These are phyloP conservation scores for Dasypolia templi DNA, from an alignment of 2,888 invertebrate genomes.

Conservation along the genomic window DNA sequence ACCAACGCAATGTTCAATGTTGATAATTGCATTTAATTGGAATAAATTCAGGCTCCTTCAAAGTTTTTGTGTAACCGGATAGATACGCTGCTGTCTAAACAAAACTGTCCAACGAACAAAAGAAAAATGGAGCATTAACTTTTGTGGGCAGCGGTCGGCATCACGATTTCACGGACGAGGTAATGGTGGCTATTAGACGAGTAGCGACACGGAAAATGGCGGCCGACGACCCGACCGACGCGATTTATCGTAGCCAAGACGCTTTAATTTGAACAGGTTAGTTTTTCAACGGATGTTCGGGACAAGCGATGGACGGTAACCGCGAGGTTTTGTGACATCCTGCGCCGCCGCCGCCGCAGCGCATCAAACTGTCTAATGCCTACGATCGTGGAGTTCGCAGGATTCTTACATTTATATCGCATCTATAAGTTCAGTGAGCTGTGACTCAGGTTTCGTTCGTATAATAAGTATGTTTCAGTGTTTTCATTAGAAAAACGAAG, in stretches of 20 bases:
- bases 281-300: constrained; percentile 64
- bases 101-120: constrained; percentile 66
- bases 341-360: constrained; percentile 25
- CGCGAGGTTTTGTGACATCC: constrained; percentile 58
- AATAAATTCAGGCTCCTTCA: constrained; percentile 18
- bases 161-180: constrained; percentile 85
- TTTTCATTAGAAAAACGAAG: background rate
- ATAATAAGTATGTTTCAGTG: background rate
- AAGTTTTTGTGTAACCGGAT: constrained; percentile 51
- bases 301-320: constrained; percentile 56
- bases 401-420: constrained; percentile 30
- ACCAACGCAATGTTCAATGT: constrained; percentile 11
- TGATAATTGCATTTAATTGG: constrained; percentile 15
- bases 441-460: background rate
- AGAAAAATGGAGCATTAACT: constrained; percentile 81
- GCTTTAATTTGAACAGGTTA: constrained; percentile 63
- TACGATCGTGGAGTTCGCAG: constrained; percentile 23
- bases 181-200: constrained; percentile 83
- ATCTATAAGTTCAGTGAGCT: constrained; percentile 11
- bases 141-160: constrained; percentile 83
- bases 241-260: constrained; percentile 65
- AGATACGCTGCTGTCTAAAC: constrained; percentile 50
- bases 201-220: constrained; percentile 82
- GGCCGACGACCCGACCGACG: constrained; percentile 79
- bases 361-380: constrained; percentile 41